Conservation (phyloP, 2,888 invertebrate species). For the Cenopis cana region DNA sequence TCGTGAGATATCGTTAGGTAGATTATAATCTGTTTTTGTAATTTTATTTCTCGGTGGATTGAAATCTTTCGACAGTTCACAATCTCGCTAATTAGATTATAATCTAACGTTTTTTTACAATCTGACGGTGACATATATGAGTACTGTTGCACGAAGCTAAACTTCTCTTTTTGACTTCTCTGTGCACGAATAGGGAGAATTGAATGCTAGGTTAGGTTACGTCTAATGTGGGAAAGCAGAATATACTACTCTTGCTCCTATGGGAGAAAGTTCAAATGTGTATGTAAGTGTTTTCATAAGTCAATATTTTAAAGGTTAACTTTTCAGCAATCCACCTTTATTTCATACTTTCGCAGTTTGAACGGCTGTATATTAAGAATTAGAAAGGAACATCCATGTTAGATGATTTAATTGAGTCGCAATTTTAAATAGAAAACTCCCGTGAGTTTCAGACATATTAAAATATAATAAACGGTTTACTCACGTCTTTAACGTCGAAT, state of each 20-base stretch:
- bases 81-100: too few species aligned
- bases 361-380: background rate
- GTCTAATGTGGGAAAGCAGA: constrained; percentile 27
- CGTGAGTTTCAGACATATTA: too few species aligned
- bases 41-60: too few species aligned
- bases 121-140: too few species aligned
- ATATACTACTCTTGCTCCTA: constrained; percentile 28
- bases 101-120: too few species aligned
- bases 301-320: constrained; percentile 19
- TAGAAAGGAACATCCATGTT: background rate
- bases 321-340: background rate
- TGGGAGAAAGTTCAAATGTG: constrained; percentile 1
- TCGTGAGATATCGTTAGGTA: too few species aligned
- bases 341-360: background rate
- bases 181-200: constrained; percentile 45
- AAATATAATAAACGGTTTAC: too few species aligned
- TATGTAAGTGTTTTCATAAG: background rate
- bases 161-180: background rate
- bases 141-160: background rate
- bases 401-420: background rate
- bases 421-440: too few species aligned
- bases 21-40: too few species aligned
- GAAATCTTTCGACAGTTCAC: too few species aligned
- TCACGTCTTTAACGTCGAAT: too few species aligned
- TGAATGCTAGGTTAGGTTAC: constrained; percentile 52